Conservation (phyloP, 2,797 vertebrate species). For the Octomys mimax region DNA sequence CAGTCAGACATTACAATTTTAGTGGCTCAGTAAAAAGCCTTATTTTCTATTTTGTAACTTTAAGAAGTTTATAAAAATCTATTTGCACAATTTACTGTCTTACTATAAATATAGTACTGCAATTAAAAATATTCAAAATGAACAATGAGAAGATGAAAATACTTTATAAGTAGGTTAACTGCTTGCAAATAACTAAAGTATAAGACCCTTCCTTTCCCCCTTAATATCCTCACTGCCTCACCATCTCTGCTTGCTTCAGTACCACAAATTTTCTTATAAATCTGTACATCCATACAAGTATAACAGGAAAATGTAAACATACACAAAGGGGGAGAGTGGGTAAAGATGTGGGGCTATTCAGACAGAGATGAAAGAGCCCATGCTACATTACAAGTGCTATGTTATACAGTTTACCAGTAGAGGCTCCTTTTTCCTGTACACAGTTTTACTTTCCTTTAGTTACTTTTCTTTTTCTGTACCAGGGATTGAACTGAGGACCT, state of each 20-base stretch:
- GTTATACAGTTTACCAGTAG: not conserved
- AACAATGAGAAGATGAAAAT: not conserved
- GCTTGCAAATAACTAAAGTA: not conserved
- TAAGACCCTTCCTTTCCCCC: not conserved
- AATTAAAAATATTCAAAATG: not conserved
- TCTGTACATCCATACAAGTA: not conserved
- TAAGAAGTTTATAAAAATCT: conserved; percentile 18
- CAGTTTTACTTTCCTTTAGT: not conserved
- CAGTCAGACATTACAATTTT: not conserved
- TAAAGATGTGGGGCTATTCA: not conserved
- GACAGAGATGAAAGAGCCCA: not conserved
- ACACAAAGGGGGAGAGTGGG: not conserved
- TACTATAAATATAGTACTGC: not conserved
- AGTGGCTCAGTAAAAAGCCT: not conserved
- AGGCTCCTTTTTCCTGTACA: not conserved
- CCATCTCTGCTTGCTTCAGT: not conserved
- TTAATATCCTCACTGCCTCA: not conserved
- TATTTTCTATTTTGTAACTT: not conserved
- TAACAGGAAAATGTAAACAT: not conserved
- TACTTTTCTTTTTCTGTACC: not conserved
- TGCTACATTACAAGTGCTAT: not conserved
- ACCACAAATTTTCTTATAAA: conserved; percentile 8
- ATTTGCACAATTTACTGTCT: not conserved
- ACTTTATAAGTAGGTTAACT: not conserved
- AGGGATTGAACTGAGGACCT: too few species aligned